These are phyloP conservation scores for Corydoras sp. DNA, from an alignment of 2,113 vertebrate species.

Conservation along the genomic window DNA sequence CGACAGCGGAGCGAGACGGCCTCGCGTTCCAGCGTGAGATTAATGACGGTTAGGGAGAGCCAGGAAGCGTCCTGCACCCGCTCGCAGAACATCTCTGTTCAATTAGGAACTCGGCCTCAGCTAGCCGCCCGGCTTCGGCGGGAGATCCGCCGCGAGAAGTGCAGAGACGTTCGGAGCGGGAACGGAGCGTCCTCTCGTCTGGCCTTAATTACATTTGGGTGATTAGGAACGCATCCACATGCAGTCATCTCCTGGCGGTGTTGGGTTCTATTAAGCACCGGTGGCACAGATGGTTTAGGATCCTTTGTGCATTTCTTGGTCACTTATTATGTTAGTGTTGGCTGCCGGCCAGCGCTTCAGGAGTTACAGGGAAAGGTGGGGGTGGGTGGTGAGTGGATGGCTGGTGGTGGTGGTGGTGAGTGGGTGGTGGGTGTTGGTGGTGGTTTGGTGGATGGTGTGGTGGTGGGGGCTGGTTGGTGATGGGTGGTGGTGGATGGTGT, in stretches of 20 bases:
- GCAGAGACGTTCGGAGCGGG: slow-evolving; percentile 39
- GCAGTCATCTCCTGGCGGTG: slow-evolving; percentile 55
- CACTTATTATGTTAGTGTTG: slow-evolving; percentile 36
- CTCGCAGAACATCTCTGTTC: not conserved
- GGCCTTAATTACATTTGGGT: slow-evolving; percentile 61
- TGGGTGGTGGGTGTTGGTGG: too few species aligned
- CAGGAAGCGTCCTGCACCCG: slow-evolving; percentile 43
- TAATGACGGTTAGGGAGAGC: slow-evolving; percentile 51
- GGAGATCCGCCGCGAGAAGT: slow-evolving; percentile 29
- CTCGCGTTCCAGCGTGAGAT: slow-evolving; percentile 53
- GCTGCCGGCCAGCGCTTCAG: slow-evolving; percentile 26
- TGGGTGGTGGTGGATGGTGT: too few species aligned
- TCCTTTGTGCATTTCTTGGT: slow-evolving; percentile 52
- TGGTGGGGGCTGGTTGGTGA: too few species aligned
- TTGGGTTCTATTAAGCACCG: slow-evolving; percentile 57
- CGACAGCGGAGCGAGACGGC: slow-evolving; percentile 52
- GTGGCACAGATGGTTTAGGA: slow-evolving; percentile 64
- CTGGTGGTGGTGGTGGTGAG: too few species aligned
- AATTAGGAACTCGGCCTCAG: slow-evolving; percentile 8
- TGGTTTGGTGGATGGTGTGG: too few species aligned
- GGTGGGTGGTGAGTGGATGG: not conserved
- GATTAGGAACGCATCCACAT: slow-evolving; percentile 53
- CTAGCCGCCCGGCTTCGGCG: not conserved
- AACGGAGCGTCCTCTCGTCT: slow-evolving; percentile 29
- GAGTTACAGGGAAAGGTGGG: slow-evolving; percentile 14